These are phyloP conservation scores for Romanogobio albipinnatus DNA, from an alignment of 2,113 vertebrate genomes.

Conservation along the genomic window DNA sequence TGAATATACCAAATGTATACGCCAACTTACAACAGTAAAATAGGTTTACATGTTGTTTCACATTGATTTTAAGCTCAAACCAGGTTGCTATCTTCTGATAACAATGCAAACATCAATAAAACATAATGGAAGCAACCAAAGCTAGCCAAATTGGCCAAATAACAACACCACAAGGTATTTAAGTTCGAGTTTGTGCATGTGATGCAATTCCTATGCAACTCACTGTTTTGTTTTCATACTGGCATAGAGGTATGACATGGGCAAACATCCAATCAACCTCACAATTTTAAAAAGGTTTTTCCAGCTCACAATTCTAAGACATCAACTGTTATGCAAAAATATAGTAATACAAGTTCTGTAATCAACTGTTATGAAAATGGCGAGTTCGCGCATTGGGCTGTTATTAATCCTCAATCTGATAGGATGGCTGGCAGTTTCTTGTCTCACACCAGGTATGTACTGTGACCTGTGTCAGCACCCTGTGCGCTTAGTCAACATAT, in stretches of 20 bases:
- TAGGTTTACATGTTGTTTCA: not conserved
- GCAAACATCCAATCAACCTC: not conserved
- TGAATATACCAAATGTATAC: too few species aligned
- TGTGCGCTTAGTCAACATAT: slow-evolving; percentile 50
- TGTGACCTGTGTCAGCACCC: slow-evolving; percentile 57
- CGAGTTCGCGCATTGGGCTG: not conserved
- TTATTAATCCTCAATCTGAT: not conserved
- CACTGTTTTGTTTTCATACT: not conserved
- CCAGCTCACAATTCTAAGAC: not conserved
- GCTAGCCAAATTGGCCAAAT: not conserved
- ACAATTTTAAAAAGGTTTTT: not conserved
- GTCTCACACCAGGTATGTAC: slow-evolving; percentile 44
- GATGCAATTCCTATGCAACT: slow-evolving; percentile 2
- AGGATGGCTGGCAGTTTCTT: slow-evolving; percentile 34
- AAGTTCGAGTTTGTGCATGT: not conserved
- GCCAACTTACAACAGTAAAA: not conserved
- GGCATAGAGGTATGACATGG: not conserved
- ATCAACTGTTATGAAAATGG: not conserved
- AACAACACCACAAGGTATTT: not conserved
- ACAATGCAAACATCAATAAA: not conserved
- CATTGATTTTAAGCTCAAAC: not conserved
- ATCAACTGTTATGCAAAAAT: not conserved
- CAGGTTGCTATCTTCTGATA: not conserved
- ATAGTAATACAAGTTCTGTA: not conserved
- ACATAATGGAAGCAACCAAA: not conserved